These are phyloP conservation scores for Octopus sinensis DNA, from an alignment of 1,140 invertebrate genomes.

Conservation along the genomic window DNA sequence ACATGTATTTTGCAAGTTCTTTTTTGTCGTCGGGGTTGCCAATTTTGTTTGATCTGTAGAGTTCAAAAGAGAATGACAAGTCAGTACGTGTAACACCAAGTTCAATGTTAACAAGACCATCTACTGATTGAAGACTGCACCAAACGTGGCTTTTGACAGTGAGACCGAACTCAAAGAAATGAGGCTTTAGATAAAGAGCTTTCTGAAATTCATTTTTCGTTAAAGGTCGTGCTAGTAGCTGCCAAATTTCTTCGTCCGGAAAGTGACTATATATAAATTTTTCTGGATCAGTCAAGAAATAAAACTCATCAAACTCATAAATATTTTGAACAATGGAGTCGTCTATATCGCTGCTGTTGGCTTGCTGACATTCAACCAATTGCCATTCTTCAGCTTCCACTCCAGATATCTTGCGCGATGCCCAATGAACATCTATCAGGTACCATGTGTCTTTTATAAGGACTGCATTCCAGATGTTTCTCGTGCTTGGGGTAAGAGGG, in stretches of 20 bases:
- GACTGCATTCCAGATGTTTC: conserved; percentile 55
- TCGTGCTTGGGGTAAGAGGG: conserved; percentile 42
- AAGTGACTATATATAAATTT: conserved; percentile 47
- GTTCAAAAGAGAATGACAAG: conserved; percentile 41
- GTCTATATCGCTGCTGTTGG: conserved; percentile 36
- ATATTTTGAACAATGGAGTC: conserved; percentile 42
- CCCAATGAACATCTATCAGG: conserved; percentile 54
- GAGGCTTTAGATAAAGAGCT: conserved; percentile 41
- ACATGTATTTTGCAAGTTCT: conserved; percentile 32
- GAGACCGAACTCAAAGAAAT: conserved; percentile 49
- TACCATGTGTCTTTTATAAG: conserved; percentile 47
- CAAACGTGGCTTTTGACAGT: conserved; percentile 30
- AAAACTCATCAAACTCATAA: conserved; percentile 53
- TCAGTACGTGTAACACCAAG: background rate
- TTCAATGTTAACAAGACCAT: conserved; percentile 35
- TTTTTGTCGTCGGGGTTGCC: conserved; percentile 31
- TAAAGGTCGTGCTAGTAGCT: conserved; percentile 39
- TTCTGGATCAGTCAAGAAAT: conserved; percentile 52
- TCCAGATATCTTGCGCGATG: conserved; percentile 47
- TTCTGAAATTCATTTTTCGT: conserved; percentile 39
- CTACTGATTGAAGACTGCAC: conserved; percentile 36
- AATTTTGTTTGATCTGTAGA: conserved; percentile 23
- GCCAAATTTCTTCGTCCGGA: conserved; percentile 45
- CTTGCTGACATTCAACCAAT: conserved; percentile 44
- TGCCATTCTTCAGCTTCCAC: conserved; percentile 47